Evolutionary conservation across 1,140 invertebrate species (phyloP).

Genomic region (Ceratosolen solmsi): DNA sequence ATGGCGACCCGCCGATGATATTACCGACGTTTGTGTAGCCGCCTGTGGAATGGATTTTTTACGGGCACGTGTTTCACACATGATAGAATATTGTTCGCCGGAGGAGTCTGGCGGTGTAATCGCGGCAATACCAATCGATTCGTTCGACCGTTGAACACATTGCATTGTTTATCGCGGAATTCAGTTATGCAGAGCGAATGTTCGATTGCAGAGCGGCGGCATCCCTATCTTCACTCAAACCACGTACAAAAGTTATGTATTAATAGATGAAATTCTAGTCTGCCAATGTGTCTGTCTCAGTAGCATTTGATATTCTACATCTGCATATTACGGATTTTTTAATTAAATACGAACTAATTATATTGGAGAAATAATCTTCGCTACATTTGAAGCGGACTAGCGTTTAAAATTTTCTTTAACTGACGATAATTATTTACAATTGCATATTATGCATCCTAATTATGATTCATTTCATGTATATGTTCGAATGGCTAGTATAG

Average conservation of each 20-base stretch:
- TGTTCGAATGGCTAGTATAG: too few relatives aligned
- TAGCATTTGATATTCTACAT: too few relatives aligned
- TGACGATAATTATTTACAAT: too few relatives aligned
- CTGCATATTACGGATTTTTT: too few relatives aligned
- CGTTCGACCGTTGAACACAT: not conserved
- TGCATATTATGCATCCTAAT: too few relatives aligned
- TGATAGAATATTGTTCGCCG: conserved; percentile 19
- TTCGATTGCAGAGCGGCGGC: not conserved
- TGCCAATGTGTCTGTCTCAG: not conserved
- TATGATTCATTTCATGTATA: too few relatives aligned
- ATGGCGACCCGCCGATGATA: not conserved
- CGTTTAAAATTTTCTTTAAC: too few relatives aligned
- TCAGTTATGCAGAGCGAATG: not conserved
- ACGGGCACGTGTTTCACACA: not conserved
- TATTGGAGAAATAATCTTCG: too few relatives aligned
- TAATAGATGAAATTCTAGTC: not conserved
- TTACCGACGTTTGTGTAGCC: too few relatives aligned
- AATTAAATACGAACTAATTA: too few relatives aligned
- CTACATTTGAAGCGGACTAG: too few relatives aligned
- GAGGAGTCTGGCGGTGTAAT: too few relatives aligned
- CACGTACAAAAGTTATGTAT: not conserved
- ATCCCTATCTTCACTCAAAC: not conserved
- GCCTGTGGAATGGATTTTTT: conserved; percentile 22
- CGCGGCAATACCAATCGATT: not conserved
- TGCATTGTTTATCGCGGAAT: conserved; percentile 13